These are phyloP conservation scores for Hypercompe scribonia DNA, from an alignment of 2,888 invertebrate species.

Conservation along the genomic window DNA sequence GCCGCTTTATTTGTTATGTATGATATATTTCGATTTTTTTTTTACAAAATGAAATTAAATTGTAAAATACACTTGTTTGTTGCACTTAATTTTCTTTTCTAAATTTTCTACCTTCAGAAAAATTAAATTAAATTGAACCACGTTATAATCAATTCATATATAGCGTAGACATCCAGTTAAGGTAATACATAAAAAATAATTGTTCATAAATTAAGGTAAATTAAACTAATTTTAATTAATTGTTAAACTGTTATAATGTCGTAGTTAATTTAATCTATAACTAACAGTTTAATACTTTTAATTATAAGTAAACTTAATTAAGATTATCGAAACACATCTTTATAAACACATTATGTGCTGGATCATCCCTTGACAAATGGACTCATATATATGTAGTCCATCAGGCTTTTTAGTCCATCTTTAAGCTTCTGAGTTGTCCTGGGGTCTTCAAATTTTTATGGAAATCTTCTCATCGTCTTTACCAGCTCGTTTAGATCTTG, in stretches of 20 bases:
- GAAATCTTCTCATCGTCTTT: background rate
- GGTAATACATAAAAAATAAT: background rate
- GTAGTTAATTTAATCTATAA: background rate
- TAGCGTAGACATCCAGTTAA: too few relatives aligned
- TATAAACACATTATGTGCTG: background rate
- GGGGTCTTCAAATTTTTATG: background rate
- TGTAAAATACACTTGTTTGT: too few relatives aligned
- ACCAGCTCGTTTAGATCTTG: background rate
- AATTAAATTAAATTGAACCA: too few relatives aligned
- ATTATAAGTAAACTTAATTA: background rate
- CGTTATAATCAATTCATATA: too few relatives aligned
- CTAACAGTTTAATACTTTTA: background rate
- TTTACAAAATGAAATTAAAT: too few relatives aligned
- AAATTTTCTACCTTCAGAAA: too few relatives aligned
- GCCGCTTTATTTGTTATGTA: too few relatives aligned
- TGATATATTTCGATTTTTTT: too few relatives aligned
- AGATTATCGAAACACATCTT: background rate
- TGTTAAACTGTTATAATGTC: background rate
- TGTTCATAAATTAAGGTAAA: too few relatives aligned
- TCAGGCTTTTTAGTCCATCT: background rate
- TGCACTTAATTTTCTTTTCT: too few relatives aligned
- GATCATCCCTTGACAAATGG: background rate
- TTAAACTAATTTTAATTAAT: background rate
- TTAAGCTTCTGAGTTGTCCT: background rate
- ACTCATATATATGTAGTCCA: background rate